Base-by-base conservation (phyloP, 92 coral and sea anemone genomes). In the Plumapathes pennacea region DNA sequence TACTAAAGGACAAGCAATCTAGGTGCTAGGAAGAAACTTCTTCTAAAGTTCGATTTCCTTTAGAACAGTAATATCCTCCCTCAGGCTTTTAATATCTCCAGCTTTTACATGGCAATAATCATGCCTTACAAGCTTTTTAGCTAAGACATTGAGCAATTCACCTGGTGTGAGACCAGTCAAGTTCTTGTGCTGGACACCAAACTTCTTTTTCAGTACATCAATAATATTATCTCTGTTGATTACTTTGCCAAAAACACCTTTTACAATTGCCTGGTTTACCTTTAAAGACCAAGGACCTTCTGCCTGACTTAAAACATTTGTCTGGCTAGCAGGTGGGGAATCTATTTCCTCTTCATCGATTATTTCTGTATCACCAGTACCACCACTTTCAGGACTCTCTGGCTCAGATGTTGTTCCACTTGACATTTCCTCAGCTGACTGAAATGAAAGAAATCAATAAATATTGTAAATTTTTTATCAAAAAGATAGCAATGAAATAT, bases 111-210 rank as follows among this genome's bases (percentile, higher is more conserved):
- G 37, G 62, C 61, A 65, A 32, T 65, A 65, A n/a, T 65, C 62
- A 50, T 20, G 24, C 27, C 41, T 19, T 18, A 36, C 50, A 36
- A 65, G 62, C 52, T 50, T 65, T 20, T 13, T 65, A 21, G 72
- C 72, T 61, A 65, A 65, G 26, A 65, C 72, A 65, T 51, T 51
- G 60, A 51, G 50, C 50, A 65, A 52, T 42, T 36, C 73, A 50
- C 61, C 52, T 9, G 73, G 73, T 52, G 37, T 65, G 38, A 65
- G 30, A 20, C 17, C 21, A 23, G 73, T 65, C 30, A 65, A 65
- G 51, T 39, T 64, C 51, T 41, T 50, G 49, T 14, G 61, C 48
- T 64, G 64, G 25, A 67, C 74, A 67, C 40, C 26, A 67, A 67
- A 53, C 64, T 38, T 42, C 32, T 67, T 42, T n/a, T 54, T 66